Evolutionary conservation across 2,888 invertebrate genomes (phyloP).

Genomic region (Ormyrus rosae): DNA sequence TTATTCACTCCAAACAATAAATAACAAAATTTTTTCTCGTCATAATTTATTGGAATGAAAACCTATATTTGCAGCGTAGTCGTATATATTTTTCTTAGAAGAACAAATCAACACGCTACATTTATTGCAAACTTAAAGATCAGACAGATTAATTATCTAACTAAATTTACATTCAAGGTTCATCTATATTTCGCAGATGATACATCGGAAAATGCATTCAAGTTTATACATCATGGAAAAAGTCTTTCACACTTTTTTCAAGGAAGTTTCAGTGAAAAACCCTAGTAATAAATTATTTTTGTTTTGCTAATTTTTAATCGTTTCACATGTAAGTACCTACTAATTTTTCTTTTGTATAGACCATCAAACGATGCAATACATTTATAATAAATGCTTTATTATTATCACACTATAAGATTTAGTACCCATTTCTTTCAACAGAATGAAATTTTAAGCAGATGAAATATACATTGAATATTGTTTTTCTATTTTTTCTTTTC

Average conservation of each 20-base stretch:
- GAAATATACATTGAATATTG: conserved; percentile 40
- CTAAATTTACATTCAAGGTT: conserved; percentile 46
- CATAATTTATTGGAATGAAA: conserved; percentile 63
- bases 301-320: conserved; percentile 22
- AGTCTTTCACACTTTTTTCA: conserved; percentile 30
- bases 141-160: conserved; percentile 39
- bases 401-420: conserved; percentile 39
- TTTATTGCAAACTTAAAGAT: conserved; percentile 49
- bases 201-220: conserved; percentile 23
- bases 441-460: conserved; percentile 42
- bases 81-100: conserved; percentile 34
- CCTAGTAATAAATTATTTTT: conserved; percentile 36
- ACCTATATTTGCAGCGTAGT: conserved; percentile 52
- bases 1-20: conserved; percentile 66
- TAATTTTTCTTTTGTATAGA: conserved; percentile 10
- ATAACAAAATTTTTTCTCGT: conserved; percentile 60
- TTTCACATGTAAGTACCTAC: conserved; percentile 22
- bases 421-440: conserved; percentile 40
- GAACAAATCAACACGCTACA: conserved; percentile 43
- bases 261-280: conserved; percentile 49
- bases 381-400: conserved; percentile 51
- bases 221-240: conserved; percentile 27
- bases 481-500: conserved; percentile 35
- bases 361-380: conserved; percentile 42
- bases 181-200: conserved; percentile 25